Evolutionary conservation across 2,888 invertebrate genomes (phyloP).

Genomic region (Cerastoderma edule): DNA sequence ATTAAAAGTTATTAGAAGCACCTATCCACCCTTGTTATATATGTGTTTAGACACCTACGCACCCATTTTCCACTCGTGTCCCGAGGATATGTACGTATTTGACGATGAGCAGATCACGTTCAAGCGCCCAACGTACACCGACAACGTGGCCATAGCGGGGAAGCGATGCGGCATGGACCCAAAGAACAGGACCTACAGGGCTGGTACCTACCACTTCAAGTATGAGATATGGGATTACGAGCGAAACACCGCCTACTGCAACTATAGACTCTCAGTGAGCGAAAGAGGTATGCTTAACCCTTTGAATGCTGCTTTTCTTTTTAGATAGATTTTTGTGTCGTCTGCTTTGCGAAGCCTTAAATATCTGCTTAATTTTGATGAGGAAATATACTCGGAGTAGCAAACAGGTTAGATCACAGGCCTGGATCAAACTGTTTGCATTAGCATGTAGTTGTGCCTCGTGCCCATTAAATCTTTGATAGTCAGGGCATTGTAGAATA

Average conservation of each 20-base stretch:
- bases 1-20: background rate
- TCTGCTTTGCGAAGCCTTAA: background rate
- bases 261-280: constrained; percentile 23
- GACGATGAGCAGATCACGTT: constrained; percentile 27
- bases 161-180: background rate
- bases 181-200: background rate
- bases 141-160: constrained; percentile 25
- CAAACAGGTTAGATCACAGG: background rate
- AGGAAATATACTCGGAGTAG: background rate
- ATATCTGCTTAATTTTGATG: background rate
- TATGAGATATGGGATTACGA: constrained; percentile 29
- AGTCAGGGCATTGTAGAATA: too few relatives aligned
- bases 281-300: constrained; percentile 6
- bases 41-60: constrained; percentile 18
- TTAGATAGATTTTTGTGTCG: background rate
- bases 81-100: constrained; percentile 19
- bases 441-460: background rate
- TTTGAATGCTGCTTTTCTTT: background rate
- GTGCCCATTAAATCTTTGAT: too few relatives aligned
- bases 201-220: constrained; percentile 18
- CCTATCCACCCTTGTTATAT: background rate
- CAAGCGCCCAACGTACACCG: constrained; percentile 15
- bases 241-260: constrained; percentile 22
- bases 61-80: constrained; percentile 26
- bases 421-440: background rate